phyloP scores from a whole-genome alignment of 2,113 vertebrate species.

The Varanus salvator region DNA sequence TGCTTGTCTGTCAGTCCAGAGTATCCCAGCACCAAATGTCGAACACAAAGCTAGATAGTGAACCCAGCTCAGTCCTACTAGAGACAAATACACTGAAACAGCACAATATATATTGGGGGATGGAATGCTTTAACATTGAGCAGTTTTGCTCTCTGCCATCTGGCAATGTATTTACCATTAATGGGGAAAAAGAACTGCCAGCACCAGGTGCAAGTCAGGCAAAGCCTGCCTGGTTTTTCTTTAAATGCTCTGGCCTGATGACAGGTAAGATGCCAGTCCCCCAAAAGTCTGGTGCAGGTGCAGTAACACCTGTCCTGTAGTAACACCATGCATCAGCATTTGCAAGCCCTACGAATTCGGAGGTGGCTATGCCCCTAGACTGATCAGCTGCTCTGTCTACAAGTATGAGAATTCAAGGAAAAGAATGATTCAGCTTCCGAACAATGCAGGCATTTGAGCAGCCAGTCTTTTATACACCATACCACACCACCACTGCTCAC shows the following conservation, averaged over 20 bases:
- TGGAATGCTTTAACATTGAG: neutral
- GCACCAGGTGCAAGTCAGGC: neutral
- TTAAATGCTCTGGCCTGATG: neutral
- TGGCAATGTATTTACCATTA: conserved; percentile 8
- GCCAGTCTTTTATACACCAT: neutral
- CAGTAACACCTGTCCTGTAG: neutral
- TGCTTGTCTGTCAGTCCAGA: no score
- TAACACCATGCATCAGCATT: neutral
- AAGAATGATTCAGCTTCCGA: neutral
- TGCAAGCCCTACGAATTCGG: no score
- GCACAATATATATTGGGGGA: neutral
- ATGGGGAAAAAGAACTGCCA: neutral
- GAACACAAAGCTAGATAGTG: neutral
- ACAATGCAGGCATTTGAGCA: neutral
- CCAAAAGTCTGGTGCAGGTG: neutral
- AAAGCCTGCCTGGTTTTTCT: neutral
- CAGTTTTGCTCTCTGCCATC: neutral
- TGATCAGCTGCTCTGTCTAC: no score
- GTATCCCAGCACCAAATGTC: no score
- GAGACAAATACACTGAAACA: neutral
- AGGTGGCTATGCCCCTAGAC: no score
- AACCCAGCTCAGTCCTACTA: neutral
- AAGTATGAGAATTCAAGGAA: no score
- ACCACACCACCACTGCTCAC: no score
- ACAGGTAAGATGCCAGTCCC: neutral